A percentile compares a stretch with the other conserved stretches of the same genome.
phyloP scores from a whole-genome alignment of 2,888 invertebrate species.

The Sphaeridia pumilis region DNA sequence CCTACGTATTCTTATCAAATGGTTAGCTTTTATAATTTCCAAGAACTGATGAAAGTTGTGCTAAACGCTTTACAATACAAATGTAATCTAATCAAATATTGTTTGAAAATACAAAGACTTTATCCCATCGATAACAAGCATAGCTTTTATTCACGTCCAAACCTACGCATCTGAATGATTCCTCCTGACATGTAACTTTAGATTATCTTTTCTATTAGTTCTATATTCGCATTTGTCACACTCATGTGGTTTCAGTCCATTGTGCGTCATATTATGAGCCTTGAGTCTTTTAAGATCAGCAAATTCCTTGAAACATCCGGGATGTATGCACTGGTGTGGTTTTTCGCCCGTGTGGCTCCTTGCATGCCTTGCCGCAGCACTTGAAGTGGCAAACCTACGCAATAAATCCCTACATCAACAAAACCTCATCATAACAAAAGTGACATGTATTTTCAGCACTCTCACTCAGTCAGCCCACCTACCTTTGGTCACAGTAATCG shows the following conservation, averaged over 20 bases:
- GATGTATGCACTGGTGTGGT: slow-evolving; percentile 34
- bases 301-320: slow-evolving; percentile 32
- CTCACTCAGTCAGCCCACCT: background rate
- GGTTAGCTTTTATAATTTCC: too few species aligned
- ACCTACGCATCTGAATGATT: slow-evolving; percentile 18
- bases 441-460: background rate
- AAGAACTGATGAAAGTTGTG: too few species aligned
- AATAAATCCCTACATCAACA: background rate
- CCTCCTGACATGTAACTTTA: slow-evolving; percentile 30
- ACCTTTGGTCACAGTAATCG: slow-evolving; percentile 34
- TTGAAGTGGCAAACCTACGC: slow-evolving; percentile 24
- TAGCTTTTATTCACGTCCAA: background rate
- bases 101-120: too few species aligned
- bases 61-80: too few species aligned
- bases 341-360: slow-evolving; percentile 35
- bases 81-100: too few species aligned
- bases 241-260: slow-evolving; percentile 35
- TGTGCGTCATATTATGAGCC: slow-evolving; percentile 37
- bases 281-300: slow-evolving; percentile 37
- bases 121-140: too few species aligned
- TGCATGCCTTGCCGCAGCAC: slow-evolving; percentile 36
- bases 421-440: background rate
- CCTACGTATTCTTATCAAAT: too few species aligned
- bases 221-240: slow-evolving; percentile 34
- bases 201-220: slow-evolving; percentile 31